Conservation (phyloP, 2,113 vertebrate species). For the Mormyrus lacerda region DNA sequence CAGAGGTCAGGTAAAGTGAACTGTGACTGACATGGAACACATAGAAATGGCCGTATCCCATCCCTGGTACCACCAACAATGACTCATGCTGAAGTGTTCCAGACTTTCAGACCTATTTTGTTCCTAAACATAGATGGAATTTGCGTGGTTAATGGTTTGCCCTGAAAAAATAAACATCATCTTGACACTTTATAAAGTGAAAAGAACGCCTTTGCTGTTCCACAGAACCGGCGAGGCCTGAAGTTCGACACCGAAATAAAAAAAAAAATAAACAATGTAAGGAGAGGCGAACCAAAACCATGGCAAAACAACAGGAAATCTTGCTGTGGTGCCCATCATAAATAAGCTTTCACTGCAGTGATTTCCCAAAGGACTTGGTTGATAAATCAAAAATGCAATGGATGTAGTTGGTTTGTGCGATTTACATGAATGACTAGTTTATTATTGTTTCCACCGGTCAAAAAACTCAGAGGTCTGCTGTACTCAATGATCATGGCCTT, state of each 20-base stretch:
- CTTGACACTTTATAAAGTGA: neutral
- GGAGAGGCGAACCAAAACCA: neutral
- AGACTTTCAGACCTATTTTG: neutral
- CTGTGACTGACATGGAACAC: neutral
- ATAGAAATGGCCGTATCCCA: neutral
- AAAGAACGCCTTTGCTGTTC: neutral
- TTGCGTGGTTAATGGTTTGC: neutral
- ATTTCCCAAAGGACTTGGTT: neutral
- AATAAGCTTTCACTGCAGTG: neutral
- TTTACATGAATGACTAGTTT: neutral
- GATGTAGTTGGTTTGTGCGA: neutral
- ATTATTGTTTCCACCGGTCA: neutral
- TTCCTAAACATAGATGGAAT: neutral
- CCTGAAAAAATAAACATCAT: neutral
- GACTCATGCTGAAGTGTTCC: neutral
- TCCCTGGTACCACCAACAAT: neutral
- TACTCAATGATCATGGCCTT: neutral
- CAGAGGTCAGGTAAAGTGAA: neutral
- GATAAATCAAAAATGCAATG: neutral
- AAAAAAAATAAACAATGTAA: neutral
- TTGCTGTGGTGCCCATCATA: neutral
- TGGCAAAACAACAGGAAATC: neutral
- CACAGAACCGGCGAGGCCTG: neutral
- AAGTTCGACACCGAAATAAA: neutral
- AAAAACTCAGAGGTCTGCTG: neutral